These are phyloP conservation scores for Conomelus anceps DNA, from an alignment of 2,888 invertebrate species.

Conservation along the genomic window DNA sequence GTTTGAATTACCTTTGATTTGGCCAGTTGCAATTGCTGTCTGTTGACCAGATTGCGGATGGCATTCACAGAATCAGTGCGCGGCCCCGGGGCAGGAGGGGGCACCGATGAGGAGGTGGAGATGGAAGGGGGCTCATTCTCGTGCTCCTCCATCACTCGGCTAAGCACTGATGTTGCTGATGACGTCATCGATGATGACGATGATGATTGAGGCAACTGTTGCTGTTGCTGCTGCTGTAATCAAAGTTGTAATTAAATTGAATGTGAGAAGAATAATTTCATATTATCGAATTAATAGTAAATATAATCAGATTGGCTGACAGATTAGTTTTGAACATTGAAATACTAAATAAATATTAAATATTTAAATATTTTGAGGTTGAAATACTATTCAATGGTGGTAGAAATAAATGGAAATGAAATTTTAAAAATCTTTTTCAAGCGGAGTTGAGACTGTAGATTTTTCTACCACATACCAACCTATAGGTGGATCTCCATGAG, in stretches of 20 bases:
- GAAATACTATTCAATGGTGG: too few relatives aligned
- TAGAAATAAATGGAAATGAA: too few relatives aligned
- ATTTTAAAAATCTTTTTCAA: too few relatives aligned
- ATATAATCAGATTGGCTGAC: too few relatives aligned
- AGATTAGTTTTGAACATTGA: too few relatives aligned
- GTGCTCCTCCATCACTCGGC: slow-evolving; percentile 21
- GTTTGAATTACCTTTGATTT: slow-evolving; percentile 39
- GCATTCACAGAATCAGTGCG: slow-evolving; percentile 44
- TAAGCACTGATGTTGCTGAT: neutral
- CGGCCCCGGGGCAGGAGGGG: slow-evolving; percentile 37
- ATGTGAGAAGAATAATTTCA: neutral
- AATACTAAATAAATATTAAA: too few relatives aligned
- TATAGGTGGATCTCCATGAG: too few relatives aligned
- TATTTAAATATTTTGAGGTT: too few relatives aligned
- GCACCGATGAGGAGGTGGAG: neutral
- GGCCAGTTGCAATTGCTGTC: slow-evolving; percentile 37
- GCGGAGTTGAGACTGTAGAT: too few relatives aligned
- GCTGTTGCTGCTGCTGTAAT: neutral
- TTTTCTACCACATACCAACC: too few relatives aligned
- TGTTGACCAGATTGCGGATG: slow-evolving; percentile 41
- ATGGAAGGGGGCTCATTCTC: neutral
- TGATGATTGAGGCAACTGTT: neutral
- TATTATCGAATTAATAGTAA: too few relatives aligned
- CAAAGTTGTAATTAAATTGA: neutral
- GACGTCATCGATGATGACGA: neutral